These are phyloP conservation scores for Spongilla lacustris DNA, from an alignment of 37 sponge, comb jelly and placozoan genomes.

Conservation along the genomic window DNA sequence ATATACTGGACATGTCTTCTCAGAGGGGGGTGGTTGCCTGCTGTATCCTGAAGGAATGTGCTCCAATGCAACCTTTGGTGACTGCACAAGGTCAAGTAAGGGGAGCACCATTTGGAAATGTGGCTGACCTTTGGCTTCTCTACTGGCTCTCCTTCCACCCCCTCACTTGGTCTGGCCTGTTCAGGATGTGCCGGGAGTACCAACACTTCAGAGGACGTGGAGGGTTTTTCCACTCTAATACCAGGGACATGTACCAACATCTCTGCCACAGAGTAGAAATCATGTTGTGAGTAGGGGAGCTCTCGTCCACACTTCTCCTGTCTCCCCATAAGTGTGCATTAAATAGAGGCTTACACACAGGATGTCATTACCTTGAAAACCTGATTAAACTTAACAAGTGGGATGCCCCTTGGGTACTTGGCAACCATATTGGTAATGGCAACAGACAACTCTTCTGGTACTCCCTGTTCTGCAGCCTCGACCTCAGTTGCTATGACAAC, in stretches of 20 bases:
- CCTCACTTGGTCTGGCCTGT: not conserved
- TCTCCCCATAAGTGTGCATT: not conserved
- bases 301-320: conserved; percentile 3
- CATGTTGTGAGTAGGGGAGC: conserved; percentile 4
- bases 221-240: conserved; percentile 29
- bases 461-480: not conserved
- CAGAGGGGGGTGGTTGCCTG: conserved; percentile 5
- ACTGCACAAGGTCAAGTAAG: not conserved
- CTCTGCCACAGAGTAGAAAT: conserved; percentile 27
- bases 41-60: not conserved
- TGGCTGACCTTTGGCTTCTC: not conserved
- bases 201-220: conserved; percentile 7
- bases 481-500: not conserved
- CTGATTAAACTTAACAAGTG: conserved; percentile 12
- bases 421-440: conserved; percentile 19
- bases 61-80: not conserved
- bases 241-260: conserved; percentile 37
- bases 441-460: conserved; percentile 24
- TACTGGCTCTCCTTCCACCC: not conserved
- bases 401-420: conserved; percentile 33
- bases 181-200: conserved; percentile 30
- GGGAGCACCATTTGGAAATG: not conserved
- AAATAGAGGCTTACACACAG: not conserved
- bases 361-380: conserved; percentile 30
- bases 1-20: conserved; percentile 33